Conservation (phyloP, 2,797 vertebrate species). For the Sebastes iracundus region DNA sequence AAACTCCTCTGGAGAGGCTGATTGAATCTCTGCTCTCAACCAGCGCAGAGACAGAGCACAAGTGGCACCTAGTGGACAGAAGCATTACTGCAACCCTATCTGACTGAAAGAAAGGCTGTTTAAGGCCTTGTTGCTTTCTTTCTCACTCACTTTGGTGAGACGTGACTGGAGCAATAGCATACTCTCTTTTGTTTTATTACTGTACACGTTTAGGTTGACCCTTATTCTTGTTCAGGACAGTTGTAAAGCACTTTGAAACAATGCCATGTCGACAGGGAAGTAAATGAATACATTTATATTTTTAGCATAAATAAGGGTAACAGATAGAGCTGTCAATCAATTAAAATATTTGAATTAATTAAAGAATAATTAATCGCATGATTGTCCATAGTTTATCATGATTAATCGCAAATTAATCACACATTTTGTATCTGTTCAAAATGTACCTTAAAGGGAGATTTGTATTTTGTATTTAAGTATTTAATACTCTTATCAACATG, state of each 20-base stretch:
- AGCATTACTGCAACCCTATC: not conserved
- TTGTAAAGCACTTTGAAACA: not conserved
- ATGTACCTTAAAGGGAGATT: too few species aligned
- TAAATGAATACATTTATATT: not conserved
- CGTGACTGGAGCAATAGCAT: not conserved
- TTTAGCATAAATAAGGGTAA: not conserved
- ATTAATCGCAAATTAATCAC: too few species aligned
- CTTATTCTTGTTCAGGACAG: not conserved
- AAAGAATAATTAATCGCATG: rapidly evolving
- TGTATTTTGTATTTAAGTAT: too few species aligned
- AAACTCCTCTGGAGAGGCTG: not conserved
- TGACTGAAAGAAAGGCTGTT: not conserved
- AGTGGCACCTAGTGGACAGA: slow-evolving; percentile 71
- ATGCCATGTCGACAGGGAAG: not conserved
- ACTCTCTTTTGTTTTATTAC: not conserved
- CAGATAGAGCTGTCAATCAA: not conserved
- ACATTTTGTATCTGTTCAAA: too few species aligned
- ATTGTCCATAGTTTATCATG: too few species aligned
- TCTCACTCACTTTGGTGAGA: not conserved
- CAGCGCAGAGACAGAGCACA: slow-evolving; percentile 61
- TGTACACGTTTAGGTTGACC: not conserved
- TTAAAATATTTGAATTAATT: not conserved
- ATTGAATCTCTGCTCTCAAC: not conserved
- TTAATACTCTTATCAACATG: too few species aligned
- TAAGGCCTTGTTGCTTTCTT: not conserved